Conservation (phyloP, 2,797 vertebrate species). For the Tadarida brasiliensis region DNA sequence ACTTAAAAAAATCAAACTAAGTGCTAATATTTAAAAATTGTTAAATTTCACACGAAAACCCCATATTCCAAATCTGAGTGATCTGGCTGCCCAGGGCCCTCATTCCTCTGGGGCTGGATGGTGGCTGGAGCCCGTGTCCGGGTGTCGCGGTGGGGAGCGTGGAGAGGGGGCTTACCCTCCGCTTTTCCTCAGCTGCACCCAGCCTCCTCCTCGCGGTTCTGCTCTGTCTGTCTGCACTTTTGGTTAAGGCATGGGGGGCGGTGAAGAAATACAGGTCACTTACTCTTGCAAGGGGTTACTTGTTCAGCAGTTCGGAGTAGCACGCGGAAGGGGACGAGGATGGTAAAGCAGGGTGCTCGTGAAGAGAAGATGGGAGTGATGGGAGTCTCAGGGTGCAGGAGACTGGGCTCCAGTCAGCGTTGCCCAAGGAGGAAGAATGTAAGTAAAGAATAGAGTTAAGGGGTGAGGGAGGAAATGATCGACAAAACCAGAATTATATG, state of each 20-base stretch:
- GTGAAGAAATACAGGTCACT: not conserved
- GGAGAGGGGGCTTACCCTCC: not conserved
- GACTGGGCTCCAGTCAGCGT: not conserved
- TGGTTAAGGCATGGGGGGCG: not conserved
- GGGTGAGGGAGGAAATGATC: not conserved
- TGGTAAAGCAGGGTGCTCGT: not conserved
- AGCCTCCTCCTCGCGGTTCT: not conserved
- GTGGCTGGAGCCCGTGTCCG: not conserved
- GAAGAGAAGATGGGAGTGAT: not conserved
- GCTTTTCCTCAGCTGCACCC: not conserved
- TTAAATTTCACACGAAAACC: not conserved
- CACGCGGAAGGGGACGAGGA: not conserved
- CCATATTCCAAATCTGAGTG: not conserved
- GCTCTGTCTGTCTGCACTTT: not conserved
- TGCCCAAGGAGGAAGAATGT: not conserved
- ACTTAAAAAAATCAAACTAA: not conserved
- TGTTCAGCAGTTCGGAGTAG: not conserved
- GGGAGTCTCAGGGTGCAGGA: no score
- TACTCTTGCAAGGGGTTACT: not conserved
- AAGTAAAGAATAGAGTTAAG: not conserved
- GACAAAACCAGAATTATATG: not conserved
- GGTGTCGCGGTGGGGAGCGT: fast-evolving
- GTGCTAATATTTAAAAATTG: not conserved
- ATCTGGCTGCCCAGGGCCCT: not conserved
- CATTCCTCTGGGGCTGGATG: not conserved